A percentile compares a stretch with the other conserved stretches of the same genome.
phyloP scores from a whole-genome alignment of 2,888 invertebrate genomes.

The Petrolisthes cinctipes region DNA sequence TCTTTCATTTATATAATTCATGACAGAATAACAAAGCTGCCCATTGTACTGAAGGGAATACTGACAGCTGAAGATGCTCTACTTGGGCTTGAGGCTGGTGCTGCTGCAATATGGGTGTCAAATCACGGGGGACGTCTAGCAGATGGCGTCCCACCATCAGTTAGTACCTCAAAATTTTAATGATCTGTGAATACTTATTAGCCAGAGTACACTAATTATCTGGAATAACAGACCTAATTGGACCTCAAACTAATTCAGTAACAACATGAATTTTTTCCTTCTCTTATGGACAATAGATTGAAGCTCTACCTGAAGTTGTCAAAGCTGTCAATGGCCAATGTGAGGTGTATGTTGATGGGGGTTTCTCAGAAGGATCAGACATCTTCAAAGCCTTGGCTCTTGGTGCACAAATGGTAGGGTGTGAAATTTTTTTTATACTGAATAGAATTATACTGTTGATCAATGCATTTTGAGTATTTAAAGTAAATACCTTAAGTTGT shows the following conservation, averaged over 20 bases:
- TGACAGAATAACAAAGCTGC: constrained; percentile 77
- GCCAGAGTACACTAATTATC: background rate
- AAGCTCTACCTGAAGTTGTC: constrained; percentile 80
- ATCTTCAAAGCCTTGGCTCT: constrained; percentile 90
- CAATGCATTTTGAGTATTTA: background rate
- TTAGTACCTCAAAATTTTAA: constrained; percentile 68
- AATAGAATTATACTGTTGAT: background rate
- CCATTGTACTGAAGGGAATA: constrained; percentile 88
- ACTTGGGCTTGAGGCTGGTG: constrained; percentile 80
- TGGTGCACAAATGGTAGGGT: constrained; percentile 83
- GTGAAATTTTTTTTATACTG: background rate
- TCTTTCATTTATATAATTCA: no score
- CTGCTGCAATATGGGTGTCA: constrained; percentile 86
- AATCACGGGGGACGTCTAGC: constrained; percentile 94
- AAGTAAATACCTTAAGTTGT: background rate
- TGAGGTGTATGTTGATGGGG: constrained; percentile 90
- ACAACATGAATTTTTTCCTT: background rate
- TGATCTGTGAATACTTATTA: background rate
- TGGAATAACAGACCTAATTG: background rate
- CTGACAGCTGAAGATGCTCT: constrained; percentile 88
- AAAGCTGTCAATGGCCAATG: constrained; percentile 78
- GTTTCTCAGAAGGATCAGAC: constrained; percentile 86
- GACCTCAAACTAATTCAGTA: background rate
- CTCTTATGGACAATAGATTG: constrained; percentile 45
- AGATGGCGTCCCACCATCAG: constrained; percentile 86